Percentiles rank a stretch among this genome's conserved stretches.
Evolutionary conservation across 2,113 vertebrate species (phyloP).

Genomic region (Paracanthobrama guichenoti): DNA sequence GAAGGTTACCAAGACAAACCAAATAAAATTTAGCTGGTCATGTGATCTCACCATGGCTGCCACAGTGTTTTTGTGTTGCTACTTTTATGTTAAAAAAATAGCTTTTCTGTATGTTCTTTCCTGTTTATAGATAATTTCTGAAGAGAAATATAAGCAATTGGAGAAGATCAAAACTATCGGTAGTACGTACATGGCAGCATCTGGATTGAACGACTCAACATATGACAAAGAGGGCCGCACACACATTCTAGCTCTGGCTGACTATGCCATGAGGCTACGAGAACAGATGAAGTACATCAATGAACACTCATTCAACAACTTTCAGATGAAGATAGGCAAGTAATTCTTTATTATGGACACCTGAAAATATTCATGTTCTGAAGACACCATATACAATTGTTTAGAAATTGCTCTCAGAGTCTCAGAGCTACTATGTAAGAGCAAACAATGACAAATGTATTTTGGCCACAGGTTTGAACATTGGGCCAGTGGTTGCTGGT

Average conservation of each 20-base stretch:
- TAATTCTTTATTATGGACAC: background rate
- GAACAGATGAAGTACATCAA: slow-evolving; percentile 97
- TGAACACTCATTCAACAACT: slow-evolving; percentile 95
- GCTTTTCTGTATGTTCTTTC: background rate
- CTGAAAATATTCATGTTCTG: no score
- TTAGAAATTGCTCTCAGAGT: background rate
- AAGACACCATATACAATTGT: background rate
- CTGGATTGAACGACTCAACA: slow-evolving; percentile 89
- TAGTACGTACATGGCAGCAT: slow-evolving; percentile 96
- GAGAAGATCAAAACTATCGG: slow-evolving; percentile 98
- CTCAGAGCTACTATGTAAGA: background rate
- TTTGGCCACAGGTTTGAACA: slow-evolving; percentile 84
- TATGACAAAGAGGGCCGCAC: slow-evolving; percentile 88
- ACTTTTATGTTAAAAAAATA: background rate
- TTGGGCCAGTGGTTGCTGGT: slow-evolving; percentile 93
- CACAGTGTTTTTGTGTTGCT: background rate
- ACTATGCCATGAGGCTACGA: slow-evolving; percentile 90
- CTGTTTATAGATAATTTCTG: slow-evolving; percentile 84
- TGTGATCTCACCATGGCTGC: background rate
- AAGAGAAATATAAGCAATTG: slow-evolving; percentile 88
- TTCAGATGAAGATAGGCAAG: slow-evolving; percentile 96
- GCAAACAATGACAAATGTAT: background rate
- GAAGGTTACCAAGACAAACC: background rate
- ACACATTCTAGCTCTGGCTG: slow-evolving; percentile 87
- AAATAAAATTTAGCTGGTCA: background rate